phyloP scores from a whole-genome alignment of 2,113 vertebrate species.

The Rhinoptilus africanus region DNA sequence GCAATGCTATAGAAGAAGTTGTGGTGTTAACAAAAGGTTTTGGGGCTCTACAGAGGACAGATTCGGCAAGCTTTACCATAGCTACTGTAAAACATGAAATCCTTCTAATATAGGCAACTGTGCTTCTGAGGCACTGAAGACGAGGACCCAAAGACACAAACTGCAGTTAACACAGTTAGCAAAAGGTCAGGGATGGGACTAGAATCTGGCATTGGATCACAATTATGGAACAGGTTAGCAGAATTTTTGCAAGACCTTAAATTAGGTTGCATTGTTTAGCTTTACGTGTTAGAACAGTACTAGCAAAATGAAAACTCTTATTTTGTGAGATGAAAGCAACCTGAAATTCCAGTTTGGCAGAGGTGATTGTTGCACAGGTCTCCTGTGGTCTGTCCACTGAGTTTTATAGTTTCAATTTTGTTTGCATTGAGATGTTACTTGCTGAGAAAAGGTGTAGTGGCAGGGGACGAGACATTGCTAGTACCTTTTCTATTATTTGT shows the following conservation, averaged over 20 bases:
- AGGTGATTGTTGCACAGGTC: background rate
- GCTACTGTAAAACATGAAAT: background rate
- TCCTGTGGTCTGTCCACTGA: background rate
- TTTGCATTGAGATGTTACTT: background rate
- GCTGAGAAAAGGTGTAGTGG: background rate
- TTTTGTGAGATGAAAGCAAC: constrained; percentile 28
- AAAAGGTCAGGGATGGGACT: background rate
- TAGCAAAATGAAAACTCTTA: background rate
- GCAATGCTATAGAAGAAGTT: background rate
- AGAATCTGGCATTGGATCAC: background rate
- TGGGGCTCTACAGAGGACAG: background rate
- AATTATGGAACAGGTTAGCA: background rate
- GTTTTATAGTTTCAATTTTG: background rate
- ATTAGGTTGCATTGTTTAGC: background rate
- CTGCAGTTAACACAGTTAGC: background rate
- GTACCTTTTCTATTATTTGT: background rate
- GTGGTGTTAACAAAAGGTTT: background rate
- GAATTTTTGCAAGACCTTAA: background rate
- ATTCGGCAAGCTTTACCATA: background rate
- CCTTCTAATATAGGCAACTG: background rate
- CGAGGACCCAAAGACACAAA: background rate
- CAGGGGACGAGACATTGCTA: background rate
- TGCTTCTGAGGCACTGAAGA: background rate
- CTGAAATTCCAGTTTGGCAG: constrained; percentile 56
- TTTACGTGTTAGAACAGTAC: background rate